A percentile compares a stretch with the other conserved stretches of the same genome.
Conservation (phyloP, 2,888 invertebrate genomes). For the Microctonus brassicae region DNA sequence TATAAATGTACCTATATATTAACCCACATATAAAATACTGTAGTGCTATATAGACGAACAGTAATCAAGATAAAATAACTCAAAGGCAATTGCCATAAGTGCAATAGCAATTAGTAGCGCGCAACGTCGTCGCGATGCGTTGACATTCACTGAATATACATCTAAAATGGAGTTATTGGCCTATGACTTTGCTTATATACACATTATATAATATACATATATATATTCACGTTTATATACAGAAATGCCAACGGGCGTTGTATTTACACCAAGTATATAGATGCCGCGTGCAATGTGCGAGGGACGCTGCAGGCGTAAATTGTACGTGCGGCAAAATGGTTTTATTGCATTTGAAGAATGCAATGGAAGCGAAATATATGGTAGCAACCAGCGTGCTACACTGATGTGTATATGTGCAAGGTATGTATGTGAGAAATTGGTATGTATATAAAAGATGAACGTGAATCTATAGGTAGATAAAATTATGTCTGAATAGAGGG, state of each 20-base stretch:
- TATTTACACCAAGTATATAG: conserved; percentile 13
- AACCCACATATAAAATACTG: background rate
- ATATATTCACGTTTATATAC: conserved; percentile 33
- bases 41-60: background rate
- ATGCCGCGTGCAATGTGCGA: background rate
- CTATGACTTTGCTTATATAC: background rate
- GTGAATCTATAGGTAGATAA: no score
- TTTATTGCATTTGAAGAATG: conserved; percentile 48
- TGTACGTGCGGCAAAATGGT: conserved; percentile 51
- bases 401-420: background rate
- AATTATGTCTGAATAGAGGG: no score
- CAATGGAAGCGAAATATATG: background rate
- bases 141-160: conserved; percentile 12
- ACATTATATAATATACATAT: background rate
- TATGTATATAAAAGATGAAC: background rate
- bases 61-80: conserved; percentile 13
- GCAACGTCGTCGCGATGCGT: conserved; percentile 20
- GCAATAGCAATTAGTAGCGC: conserved; percentile 21
- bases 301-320: conserved; percentile 55
- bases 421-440: background rate
- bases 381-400: background rate
- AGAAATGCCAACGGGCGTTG: conserved; percentile 49
- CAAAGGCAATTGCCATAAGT: conserved; percentile 1
- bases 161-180: conserved; percentile 59
- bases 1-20: background rate